Evolutionary conservation across 2,113 vertebrate species (phyloP), one percentile per base, ranked within the genome.

Genomic region (Pangasianodon gigas): DNA sequence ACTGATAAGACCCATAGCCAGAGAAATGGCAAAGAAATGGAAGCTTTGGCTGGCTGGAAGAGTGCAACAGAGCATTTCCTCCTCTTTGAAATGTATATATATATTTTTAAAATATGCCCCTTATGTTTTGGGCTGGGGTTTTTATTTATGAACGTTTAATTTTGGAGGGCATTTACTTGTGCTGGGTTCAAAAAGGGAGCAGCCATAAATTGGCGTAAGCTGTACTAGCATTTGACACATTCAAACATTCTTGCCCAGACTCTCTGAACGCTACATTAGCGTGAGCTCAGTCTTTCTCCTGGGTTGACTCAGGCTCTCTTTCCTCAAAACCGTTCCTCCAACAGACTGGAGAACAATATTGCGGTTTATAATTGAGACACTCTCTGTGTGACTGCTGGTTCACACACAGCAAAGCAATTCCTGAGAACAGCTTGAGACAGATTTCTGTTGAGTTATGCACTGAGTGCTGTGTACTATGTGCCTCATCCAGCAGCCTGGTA

Each of bases 1-100:
- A 7, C 84, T 74, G 92, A 91, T 91, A 94, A 93, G 94, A 93
- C 89, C 93, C 90, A 93, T 90, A 93, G 88, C 92, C 93, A 92
- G 92, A 37, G 37, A 37, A 37, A 79, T 86, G 89, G 92, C 90
- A 93, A 86, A 62, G 37, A 37, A 79, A 92, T 91, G 44, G 32
- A 60, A 62, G 84, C 75, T 91, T 94, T 58, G 18, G n/a, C 18
- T 82, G 86, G 84, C 89, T 67, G 19, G 26, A 56, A 37, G 88
- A 88, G 56, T 71, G 91, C 58, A 86, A 88, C 83, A 19, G 77
- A 75, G 71, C 48, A 91, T 89, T 91, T 85, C 90, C 54, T 89
- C 86, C 79, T 65, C 86, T 90, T 93, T 93, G 88, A 92, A 93
- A 94, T 92, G 75, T 37, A 71, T 18, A 37, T 37, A 18, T 7